Base-by-base conservation (phyloP, 2,888 invertebrate genomes). In the Kryphioiulus occultus region DNA sequence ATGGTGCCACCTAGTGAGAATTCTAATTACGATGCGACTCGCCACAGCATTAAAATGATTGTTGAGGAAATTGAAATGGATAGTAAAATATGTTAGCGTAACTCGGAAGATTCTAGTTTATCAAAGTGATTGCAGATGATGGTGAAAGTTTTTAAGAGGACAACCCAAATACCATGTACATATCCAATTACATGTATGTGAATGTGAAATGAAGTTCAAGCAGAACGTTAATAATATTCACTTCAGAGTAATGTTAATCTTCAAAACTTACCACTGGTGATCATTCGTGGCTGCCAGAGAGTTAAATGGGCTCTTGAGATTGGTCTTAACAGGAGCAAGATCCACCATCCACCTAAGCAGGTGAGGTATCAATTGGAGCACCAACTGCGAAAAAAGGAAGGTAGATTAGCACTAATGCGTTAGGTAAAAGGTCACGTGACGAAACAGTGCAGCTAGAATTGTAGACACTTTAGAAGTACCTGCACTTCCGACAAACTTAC, bases 341-440 rank as follows among this genome's bases (percentile, higher is more conserved):
- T 68, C 68, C 68, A 68, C 26, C 68, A 10, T 68, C 26, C 26
- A 68, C 68, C 68, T 2, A 26, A 68, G 68, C 0, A 68, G 26
- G 26, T 26, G 68, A n/a, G 26, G 9, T 26, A 26, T 68, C 68
- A 68, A 68, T 26, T 68, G 26, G 68, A 68, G 9, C 68, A 68
- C 68, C 68, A 68, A 68, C 68, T 68, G 10, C 26, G 26, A 12
- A 68, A 68, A 68, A 68, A 26, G 10, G 12, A 68, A 68, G 26
- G 26, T 68, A 22, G 26, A 68, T 68, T 68, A 68, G 68, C 68
- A 68, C 68, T 68, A 68, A 68, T 68, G 68, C 68, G 12, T 68
- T 68, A 26, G 68, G 10, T 68, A 26, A 68, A 4, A n/a, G 53
- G 5, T 39, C 9, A 39, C 39, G 39, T 39, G 39, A 39, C 9